phyloP scores from a whole-genome alignment of 2,888 invertebrate species.

The Eristalis pertinax region DNA sequence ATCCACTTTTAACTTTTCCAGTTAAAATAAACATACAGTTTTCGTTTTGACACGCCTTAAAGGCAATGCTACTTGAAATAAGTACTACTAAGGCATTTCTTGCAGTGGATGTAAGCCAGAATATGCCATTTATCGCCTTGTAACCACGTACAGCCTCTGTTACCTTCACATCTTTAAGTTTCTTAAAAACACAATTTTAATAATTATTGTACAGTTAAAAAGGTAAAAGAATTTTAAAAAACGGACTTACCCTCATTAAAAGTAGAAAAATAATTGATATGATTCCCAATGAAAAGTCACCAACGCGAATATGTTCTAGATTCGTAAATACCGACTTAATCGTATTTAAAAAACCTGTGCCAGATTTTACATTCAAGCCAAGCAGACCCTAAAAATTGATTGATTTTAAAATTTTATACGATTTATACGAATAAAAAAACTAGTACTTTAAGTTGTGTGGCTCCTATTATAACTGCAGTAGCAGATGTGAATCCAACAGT shows the following conservation, averaged over 20 bases:
- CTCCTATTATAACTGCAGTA: constrained; percentile 93
- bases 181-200: constrained; percentile 70
- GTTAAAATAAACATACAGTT: constrained; percentile 87
- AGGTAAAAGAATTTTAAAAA: background rate
- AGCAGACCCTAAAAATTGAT: constrained; percentile 82
- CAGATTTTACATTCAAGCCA: constrained; percentile 87
- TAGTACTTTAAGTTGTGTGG: constrained; percentile 89
- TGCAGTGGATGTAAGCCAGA: constrained; percentile 91
- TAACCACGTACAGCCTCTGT: constrained; percentile 67
- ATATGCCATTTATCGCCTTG: constrained; percentile 83
- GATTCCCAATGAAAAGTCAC: constrained; percentile 88
- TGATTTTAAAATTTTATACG: too few relatives aligned
- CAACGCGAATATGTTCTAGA: constrained; percentile 85
- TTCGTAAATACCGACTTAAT: constrained; percentile 87
- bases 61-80: constrained; percentile 83
- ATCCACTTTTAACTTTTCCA: constrained; percentile 86
- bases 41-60: constrained; percentile 82
- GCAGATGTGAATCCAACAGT: constrained; percentile 95
- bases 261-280: constrained; percentile 88
- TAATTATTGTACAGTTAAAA: background rate
- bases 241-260: constrained; percentile 86
- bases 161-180: constrained; percentile 76
- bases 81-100: constrained; percentile 93
- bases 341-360: constrained; percentile 88
- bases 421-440: background rate